Evolutionary conservation across 2,113 vertebrate genomes (phyloP).

Genomic region (Menidia beryllina): DNA sequence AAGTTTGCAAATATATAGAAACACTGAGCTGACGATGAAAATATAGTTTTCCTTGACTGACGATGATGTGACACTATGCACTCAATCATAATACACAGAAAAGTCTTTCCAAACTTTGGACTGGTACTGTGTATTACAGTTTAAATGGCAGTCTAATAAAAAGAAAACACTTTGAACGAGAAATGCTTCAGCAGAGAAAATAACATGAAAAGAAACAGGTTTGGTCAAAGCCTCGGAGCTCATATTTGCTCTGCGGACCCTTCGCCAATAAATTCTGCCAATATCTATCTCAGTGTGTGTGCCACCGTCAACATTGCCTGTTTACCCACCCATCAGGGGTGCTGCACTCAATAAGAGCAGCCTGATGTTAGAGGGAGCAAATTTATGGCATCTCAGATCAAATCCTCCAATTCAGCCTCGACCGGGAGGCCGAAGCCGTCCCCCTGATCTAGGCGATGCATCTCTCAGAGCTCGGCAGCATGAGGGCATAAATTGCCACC

Average conservation of each 20-base stretch:
- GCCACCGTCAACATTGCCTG: background rate
- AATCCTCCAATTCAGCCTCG: background rate
- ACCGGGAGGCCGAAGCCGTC: constrained; percentile 2
- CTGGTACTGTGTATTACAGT: too few species aligned
- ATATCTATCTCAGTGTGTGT: constrained; percentile 7
- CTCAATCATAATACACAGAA: too few species aligned
- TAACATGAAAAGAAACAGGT: background rate
- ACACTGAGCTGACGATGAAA: too few species aligned
- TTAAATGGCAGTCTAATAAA: too few species aligned
- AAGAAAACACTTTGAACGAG: too few species aligned
- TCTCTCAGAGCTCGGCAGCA: constrained; percentile 6
- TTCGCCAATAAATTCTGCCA: background rate
- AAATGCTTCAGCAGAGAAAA: background rate
- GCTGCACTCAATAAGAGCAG: constrained; percentile 20
- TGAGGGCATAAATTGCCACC: constrained; percentile 6
- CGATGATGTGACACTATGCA: too few species aligned
- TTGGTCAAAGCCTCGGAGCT: background rate
- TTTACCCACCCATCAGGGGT: constrained; percentile 10
- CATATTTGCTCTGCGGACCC: background rate
- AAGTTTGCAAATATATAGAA: too few species aligned
- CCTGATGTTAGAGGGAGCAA: constrained; percentile 5
- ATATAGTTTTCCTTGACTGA: too few species aligned
- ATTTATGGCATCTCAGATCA: background rate
- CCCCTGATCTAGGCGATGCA: background rate
- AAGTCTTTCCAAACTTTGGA: too few species aligned